Conservation (phyloP, 2,113 vertebrate species). For the Esox niger region DNA sequence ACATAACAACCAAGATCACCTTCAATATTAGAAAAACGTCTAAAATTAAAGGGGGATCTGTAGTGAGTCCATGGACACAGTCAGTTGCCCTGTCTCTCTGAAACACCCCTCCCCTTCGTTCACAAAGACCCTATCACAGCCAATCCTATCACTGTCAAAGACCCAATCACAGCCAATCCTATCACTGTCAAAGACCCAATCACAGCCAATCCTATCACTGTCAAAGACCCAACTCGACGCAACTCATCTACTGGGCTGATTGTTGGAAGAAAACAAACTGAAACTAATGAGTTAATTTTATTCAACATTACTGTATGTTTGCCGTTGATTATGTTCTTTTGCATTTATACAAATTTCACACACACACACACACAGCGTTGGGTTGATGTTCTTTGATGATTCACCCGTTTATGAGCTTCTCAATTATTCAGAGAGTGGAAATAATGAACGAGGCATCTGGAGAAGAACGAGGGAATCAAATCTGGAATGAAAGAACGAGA, state of each 20-base stretch:
- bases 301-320: conserved; percentile 3
- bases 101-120: conserved; percentile 4
- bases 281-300: neutral
- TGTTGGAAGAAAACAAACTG: neutral
- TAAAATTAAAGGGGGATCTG: too few relatives aligned
- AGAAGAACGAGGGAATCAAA: conserved; percentile 42
- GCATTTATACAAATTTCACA: neutral
- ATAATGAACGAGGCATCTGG: conserved; percentile 61
- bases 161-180: neutral
- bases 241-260: too few relatives aligned
- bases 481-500: conserved; percentile 3
- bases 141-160: neutral
- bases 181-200: neutral
- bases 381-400: conserved; percentile 50
- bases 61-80: too few relatives aligned
- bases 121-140: neutral
- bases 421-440: conserved; percentile 63
- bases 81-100: conserved; percentile 7
- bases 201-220: neutral
- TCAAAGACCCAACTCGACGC: neutral
- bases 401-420: conserved; percentile 56
- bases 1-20: too few relatives aligned
- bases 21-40: too few relatives aligned
- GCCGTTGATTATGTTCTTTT: conserved; percentile 10
- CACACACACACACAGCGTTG: conserved; percentile 16